These are phyloP conservation scores for Tetramorium bicarinatum DNA, from an alignment of 2,888 invertebrate species.

Conservation along the genomic window DNA sequence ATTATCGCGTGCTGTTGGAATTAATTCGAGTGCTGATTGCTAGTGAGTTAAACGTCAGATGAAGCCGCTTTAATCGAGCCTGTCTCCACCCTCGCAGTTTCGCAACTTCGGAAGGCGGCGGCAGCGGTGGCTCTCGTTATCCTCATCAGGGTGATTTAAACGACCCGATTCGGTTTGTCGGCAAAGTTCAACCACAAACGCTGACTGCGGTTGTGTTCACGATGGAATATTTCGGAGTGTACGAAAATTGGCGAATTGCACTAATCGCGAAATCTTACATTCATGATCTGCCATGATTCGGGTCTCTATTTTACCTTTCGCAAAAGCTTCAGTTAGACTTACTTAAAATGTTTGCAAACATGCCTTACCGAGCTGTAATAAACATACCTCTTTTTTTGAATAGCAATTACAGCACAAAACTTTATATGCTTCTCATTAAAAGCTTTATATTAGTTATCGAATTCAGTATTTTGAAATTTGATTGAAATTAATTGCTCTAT, in stretches of 20 bases:
- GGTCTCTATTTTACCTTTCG: background rate
- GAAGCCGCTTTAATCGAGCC: background rate
- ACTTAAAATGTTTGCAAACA: background rate
- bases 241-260: conserved; percentile 13
- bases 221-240: conserved; percentile 14
- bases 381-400: background rate
- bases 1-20: background rate
- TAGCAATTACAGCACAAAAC: background rate
- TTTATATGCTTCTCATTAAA: background rate
- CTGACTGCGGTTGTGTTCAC: conserved; percentile 35
- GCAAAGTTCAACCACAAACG: conserved; percentile 44
- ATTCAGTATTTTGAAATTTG: background rate
- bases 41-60: conserved; percentile 31
- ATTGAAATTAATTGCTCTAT: background rate
- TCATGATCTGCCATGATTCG: background rate
- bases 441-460: background rate
- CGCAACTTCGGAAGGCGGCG: conserved; percentile 41
- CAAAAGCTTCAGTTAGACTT: background rate
- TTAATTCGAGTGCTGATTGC: conserved; percentile 33
- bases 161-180: conserved; percentile 39
- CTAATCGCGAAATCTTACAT: background rate
- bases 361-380: background rate
- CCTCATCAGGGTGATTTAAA: conserved; percentile 52
- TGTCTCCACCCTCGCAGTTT: conserved; percentile 17
- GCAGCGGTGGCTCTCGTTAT: conserved; percentile 35